A percentile compares a stretch with the other conserved stretches of the same genome.
phyloP scores from a whole-genome alignment of 2,888 invertebrate genomes.

The Eupeodes luniger region DNA sequence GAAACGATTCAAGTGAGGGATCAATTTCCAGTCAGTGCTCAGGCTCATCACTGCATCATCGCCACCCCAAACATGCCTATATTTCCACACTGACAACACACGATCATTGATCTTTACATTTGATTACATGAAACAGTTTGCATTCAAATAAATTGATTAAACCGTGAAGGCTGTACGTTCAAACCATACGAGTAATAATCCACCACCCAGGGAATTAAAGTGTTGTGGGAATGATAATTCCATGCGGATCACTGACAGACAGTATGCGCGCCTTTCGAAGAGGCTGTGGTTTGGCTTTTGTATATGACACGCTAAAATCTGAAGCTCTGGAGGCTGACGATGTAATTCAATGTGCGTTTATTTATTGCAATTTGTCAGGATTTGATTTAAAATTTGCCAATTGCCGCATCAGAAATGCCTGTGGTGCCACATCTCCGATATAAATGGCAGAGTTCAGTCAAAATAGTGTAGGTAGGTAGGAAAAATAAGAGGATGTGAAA shows the following conservation, averaged over 20 bases:
- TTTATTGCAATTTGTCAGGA: conserved; percentile 59
- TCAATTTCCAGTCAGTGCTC: conserved; percentile 53
- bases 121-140: conserved; percentile 60
- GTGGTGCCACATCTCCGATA: conserved; percentile 30
- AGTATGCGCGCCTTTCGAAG: conserved; percentile 2
- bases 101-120: conserved; percentile 67
- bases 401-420: conserved; percentile 31
- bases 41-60: conserved; percentile 23
- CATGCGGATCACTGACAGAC: conserved; percentile 52
- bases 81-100: conserved; percentile 23
- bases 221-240: conserved; percentile 68
- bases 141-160: conserved; percentile 64
- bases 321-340: background rate
- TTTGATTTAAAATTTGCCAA: conserved; percentile 48
- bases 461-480: too few species aligned
- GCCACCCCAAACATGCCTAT: background rate
- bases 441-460: conserved; percentile 66
- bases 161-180: conserved; percentile 29
- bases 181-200: background rate
- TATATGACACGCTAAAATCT: background rate
- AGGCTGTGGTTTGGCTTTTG: conserved; percentile 13
- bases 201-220: conserved; percentile 34
- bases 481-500: conserved; percentile 35
- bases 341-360: conserved; percentile 43
- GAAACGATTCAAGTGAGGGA: conserved; percentile 50